These are phyloP conservation scores for Mythimna loreyi DNA, from an alignment of 2,888 invertebrate genomes.

Conservation along the genomic window DNA sequence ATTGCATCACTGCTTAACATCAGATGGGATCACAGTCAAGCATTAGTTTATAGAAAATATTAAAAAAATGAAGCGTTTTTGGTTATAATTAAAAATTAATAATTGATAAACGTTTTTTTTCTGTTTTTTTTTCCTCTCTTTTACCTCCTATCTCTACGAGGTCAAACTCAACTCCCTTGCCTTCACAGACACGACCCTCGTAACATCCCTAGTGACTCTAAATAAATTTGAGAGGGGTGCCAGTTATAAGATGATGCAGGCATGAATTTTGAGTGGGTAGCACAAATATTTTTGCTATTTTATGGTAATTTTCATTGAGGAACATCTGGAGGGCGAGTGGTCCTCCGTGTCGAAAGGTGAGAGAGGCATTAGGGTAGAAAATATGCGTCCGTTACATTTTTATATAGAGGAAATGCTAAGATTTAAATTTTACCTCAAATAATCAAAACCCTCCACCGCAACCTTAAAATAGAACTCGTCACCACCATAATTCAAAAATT, in stretches of 20 bases:
- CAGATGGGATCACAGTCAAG: too few relatives aligned
- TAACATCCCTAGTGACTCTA: constrained; percentile 55
- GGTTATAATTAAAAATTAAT: too few relatives aligned
- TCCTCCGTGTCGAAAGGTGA: background rate
- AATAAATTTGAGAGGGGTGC: constrained; percentile 74
- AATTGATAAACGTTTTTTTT: too few relatives aligned
- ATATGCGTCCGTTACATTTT: background rate
- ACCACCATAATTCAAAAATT: too few relatives aligned
- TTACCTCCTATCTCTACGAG: background rate
- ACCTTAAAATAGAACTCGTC: too few relatives aligned
- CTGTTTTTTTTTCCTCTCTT: too few relatives aligned
- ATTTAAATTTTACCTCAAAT: background rate
- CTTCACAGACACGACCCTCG: background rate
- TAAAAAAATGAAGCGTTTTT: too few relatives aligned
- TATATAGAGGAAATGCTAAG: background rate
- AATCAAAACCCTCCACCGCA: too few relatives aligned
- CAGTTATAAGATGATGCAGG: constrained; percentile 57
- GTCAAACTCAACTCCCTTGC: background rate
- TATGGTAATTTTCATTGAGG: constrained; percentile 11
- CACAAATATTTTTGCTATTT: constrained; percentile 25
- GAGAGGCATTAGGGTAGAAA: background rate
- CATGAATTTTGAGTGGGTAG: constrained; percentile 47
- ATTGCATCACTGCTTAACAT: too few relatives aligned
- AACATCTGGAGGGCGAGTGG: constrained; percentile 7
- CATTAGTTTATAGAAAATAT: too few relatives aligned